Evolutionary conservation across 2,113 vertebrate species (phyloP), one percentile per base, ranked within the genome.

Genomic region (Scalopus aquaticus): DNA sequence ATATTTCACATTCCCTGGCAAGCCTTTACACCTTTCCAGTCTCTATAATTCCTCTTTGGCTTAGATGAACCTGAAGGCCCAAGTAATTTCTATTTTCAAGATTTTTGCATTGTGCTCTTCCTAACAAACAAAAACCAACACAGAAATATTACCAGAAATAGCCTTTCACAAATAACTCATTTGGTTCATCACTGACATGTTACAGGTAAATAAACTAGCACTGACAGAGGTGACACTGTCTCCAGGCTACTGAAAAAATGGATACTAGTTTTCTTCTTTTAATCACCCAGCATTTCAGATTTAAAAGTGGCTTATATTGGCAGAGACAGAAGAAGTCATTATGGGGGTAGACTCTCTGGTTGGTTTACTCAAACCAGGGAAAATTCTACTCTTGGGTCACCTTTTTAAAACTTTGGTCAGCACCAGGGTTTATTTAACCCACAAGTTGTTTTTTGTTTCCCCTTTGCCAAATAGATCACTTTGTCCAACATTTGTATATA

Each of bases 81-180:
- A 94, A 74, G 15, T 72, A 78, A n/a, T 42, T 77, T 88, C 88
- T 72, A 78, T 84, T 77, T 78, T 95, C 15, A 92, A 56, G 62
- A 56, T 51, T 86, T 56, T 80, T 30, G 62, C 9, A 54, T 12
- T 88, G 67, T 49, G 2, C 30, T 83, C 88, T 74, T 44, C 24
- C 65, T 77, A 62, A 62, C 9, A 30, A 62, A 62, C 9, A 30
- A 62, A 62, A 62, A 30, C n/a, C 30, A 19, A 56, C 11, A 35
- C 0, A 28, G 20, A 91, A 72, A 26, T 73, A 67, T 81, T 73
- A 73, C 51, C 46, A 81, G 22, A 73, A 86, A 80, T 32, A 79
- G 28, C 17, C 70, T 49, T n/a, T 70, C 20, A 67, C 15, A 46
- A 12, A 19, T 54, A 67, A 56, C 20, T 60, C 80, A 62, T 54